Base-by-base conservation (phyloP, 2,888 invertebrate genomes). In the Colostygia pectinataria region DNA sequence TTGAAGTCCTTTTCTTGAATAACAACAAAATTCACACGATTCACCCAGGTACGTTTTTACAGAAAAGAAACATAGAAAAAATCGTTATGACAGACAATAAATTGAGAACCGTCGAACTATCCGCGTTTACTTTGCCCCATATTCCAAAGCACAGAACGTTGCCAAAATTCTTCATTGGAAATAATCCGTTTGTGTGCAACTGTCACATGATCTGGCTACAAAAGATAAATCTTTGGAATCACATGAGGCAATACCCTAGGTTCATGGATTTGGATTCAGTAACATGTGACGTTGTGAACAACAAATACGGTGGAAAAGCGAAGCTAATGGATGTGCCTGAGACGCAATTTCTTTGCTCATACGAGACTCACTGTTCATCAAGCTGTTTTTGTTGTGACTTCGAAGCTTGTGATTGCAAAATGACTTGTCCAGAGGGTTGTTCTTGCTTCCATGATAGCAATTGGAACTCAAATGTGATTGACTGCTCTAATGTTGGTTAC, bases 161-260 rank as follows among this genome's bases (percentile, higher is more conserved):
- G 68, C 95, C 96, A 33, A 93, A 94, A 76, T 95, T 96, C 81
- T 95, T 93, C 74, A 93, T 96, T 68, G 95, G 94, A 37, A 93
- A 93, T 68, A 97, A 97, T 92, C 96, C 96, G 39, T 94, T 96
- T 79, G 91, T 94, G 59, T 97, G 97, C 82, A 95, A 96, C 83
- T 97, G 97, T 87, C 93, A 93, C 55, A 95, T 96, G 95, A 96
- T 96, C 81, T 97, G 96, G 96, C 78, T 96, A 57, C 93, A 95
- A 68, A 91, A 94, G 67, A 93, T 96, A 67, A 95, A 95, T 83
- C 93, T 94, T 68, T 91, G 95, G 82, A 93, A 93, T 65, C 93
- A 93, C 63, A 91, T 93, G 74, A 89, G 94, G 27, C 94, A 95
- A 67, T 94, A 95, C 75, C 95, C 96, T 0, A 92, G 93, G 66